Evolutionary conservation across 2,797 vertebrate genomes (phyloP).

Genomic region (Aldrovandia affinis): DNA sequence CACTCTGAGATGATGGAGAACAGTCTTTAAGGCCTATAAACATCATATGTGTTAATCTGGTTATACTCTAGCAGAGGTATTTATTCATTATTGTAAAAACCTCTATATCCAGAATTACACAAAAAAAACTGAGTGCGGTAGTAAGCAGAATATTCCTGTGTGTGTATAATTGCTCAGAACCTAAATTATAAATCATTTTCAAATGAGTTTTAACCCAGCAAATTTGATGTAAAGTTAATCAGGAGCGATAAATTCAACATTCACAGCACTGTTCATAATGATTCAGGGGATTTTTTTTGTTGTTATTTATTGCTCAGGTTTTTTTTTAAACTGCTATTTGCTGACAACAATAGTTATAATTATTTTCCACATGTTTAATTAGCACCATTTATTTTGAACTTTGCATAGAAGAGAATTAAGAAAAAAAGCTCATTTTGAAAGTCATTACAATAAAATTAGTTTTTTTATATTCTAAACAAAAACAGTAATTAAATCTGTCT

Average conservation of each 20-base stretch:
- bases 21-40: background rate
- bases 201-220: background rate
- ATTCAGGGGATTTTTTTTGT: background rate
- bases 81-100: too few species aligned
- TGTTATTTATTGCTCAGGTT: slow-evolving; percentile 7
- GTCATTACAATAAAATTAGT: slow-evolving; percentile 24
- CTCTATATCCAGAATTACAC: too few species aligned
- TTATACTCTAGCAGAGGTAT: background rate
- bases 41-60: too few species aligned
- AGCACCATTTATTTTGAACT: slow-evolving; percentile 61
- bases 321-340: slow-evolving; percentile 22
- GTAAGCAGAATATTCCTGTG: background rate
- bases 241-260: background rate
- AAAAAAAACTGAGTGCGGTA: background rate
- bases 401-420: slow-evolving; percentile 49
- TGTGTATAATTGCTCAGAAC: background rate
- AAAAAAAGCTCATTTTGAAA: slow-evolving; percentile 31
- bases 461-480: slow-evolving; percentile 35
- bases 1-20: background rate
- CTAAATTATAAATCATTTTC: background rate
- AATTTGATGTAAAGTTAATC: slow-evolving; percentile 4
- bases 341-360: slow-evolving; percentile 70
- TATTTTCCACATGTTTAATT: slow-evolving; percentile 71
- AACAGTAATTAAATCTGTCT: background rate
- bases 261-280: background rate